Percentiles rank a stretch among this genome's conserved stretches.
Conservation (phyloP, 2,888 invertebrate genomes). For the Ichneumoninae sp. region DNA sequence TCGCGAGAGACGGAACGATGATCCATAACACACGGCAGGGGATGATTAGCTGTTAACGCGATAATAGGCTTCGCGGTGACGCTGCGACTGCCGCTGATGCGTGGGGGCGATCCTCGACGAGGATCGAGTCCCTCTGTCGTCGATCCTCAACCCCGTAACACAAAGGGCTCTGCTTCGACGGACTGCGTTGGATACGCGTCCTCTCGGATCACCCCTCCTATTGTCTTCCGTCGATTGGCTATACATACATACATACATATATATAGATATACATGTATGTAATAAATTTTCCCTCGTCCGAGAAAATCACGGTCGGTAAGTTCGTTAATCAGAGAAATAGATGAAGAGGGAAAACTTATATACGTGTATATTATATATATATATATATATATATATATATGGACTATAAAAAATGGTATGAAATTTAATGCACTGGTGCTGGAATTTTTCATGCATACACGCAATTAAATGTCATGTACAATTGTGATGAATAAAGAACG, state of each 20-base stretch:
- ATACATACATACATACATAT: slow-evolving; percentile 47
- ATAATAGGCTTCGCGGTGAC: slow-evolving; percentile 73
- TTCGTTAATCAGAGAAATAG: slow-evolving; percentile 20
- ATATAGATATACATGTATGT: slow-evolving; percentile 17
- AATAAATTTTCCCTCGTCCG: slow-evolving; percentile 49
- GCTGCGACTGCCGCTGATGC: slow-evolving; percentile 66
- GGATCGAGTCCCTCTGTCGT: slow-evolving; percentile 68
- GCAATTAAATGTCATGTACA: too few species aligned
- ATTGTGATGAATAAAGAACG: too few species aligned
- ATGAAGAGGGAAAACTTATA: background rate
- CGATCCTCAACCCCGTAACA: slow-evolving; percentile 64
- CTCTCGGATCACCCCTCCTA: slow-evolving; percentile 56
- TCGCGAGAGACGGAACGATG: slow-evolving; percentile 55
- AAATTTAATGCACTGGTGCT: too few species aligned
- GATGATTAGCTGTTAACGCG: slow-evolving; percentile 78
- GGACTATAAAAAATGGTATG: too few species aligned
- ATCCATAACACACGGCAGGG: slow-evolving; percentile 65
- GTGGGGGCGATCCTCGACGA: slow-evolving; percentile 60
- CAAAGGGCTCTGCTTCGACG: slow-evolving; percentile 60
- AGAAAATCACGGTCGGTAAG: slow-evolving; percentile 26
- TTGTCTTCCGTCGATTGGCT: slow-evolving; percentile 61
- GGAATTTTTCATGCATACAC: too few species aligned
- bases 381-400: too few species aligned
- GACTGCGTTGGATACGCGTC: slow-evolving; percentile 47
- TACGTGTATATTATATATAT: too few species aligned